Evolutionary conservation across 2,888 invertebrate species (phyloP), one percentile per base, ranked within the genome.

Genomic region (Kryphioiulus occultus): DNA sequence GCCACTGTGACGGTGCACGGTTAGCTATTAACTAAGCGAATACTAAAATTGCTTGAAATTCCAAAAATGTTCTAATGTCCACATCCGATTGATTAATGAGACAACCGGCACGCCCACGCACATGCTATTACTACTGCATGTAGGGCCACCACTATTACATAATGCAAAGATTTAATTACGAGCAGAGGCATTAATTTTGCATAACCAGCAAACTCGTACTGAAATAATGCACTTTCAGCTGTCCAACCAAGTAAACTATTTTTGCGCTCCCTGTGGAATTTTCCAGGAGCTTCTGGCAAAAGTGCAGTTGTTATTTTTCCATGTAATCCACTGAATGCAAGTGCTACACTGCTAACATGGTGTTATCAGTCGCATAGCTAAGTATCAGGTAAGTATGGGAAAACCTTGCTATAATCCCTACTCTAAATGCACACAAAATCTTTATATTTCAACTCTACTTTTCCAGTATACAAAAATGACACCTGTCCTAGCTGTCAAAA

Each of bases 1-100:
- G 35, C 2, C 35, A 2, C 35, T 10, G 12, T 44, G 42, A 44
- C 44, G 7, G 35, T 35, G 35, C 26, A 68, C 68, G 22, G 68
- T 68, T 68, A 26, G 22, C 22, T 22, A 68, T 68, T 68, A 68
- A 68, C 22, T 68, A 68, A 68, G 22, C 1, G 68, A n/a, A 68
- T 68, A 59, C 19, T n/a, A 22, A 68, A 26, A 22, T 9, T 22
- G 9, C 4, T 22, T 68, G 3, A 22, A 68, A 68, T 68, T 68
- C 68, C 19, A 68, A 68, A 68, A 68, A 68, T 68, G 68, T 22
- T 2, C 22, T n/a, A 26, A 68, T 68, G 68, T 68, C 68, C 68
- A 68, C 68, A 68, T 68, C 68, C 68, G 68, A 22, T 68, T 68
- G 68, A 68, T 68, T 22, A 68, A 68, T 68, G 68, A 68, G 68